Percentiles rank a stretch among this genome's conserved stretches.
These are phyloP conservation scores for Hydraecia micacea DNA, from an alignment of 2,888 invertebrate species.

Conservation along the genomic window DNA sequence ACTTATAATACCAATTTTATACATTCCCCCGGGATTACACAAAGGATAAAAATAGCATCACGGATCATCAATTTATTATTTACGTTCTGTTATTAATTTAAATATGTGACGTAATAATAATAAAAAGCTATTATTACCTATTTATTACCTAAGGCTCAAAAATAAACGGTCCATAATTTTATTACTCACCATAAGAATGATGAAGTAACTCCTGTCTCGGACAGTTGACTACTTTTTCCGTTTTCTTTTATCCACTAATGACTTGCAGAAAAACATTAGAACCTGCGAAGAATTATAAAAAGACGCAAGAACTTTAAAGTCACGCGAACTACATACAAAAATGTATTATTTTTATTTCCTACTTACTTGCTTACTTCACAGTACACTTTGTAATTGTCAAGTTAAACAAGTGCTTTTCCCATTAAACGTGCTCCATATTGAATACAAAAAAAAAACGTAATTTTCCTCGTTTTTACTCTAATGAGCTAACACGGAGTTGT, in stretches of 20 bases:
- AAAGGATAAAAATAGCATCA: constrained; percentile 38
- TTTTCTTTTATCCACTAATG: background rate
- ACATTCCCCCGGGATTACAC: constrained; percentile 19
- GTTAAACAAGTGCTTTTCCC: constrained; percentile 1
- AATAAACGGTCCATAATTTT: background rate
- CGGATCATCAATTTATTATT: constrained; percentile 49
- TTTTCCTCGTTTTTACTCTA: constrained; percentile 11
- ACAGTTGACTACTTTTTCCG: background rate
- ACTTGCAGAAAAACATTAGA: background rate
- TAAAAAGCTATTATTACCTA: background rate
- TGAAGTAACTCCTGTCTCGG: background rate
- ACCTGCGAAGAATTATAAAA: background rate
- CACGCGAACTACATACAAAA: background rate
- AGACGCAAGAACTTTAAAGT: background rate
- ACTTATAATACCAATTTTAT: constrained; percentile 40
- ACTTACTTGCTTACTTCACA: background rate
- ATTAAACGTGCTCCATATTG: constrained; percentile 4
- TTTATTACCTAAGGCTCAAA: background rate
- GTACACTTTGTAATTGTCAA: constrained; percentile 3
- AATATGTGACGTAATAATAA: background rate
- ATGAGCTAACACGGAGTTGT: constrained; percentile 38
- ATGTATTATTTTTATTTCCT: background rate
- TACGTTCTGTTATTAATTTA: constrained; percentile 31
- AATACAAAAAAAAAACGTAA: background rate
- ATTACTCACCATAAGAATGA: background rate